These are phyloP conservation scores for Kuschelorhynchus macadamiae DNA, from an alignment of 2,888 invertebrate genomes.

Conservation along the genomic window DNA sequence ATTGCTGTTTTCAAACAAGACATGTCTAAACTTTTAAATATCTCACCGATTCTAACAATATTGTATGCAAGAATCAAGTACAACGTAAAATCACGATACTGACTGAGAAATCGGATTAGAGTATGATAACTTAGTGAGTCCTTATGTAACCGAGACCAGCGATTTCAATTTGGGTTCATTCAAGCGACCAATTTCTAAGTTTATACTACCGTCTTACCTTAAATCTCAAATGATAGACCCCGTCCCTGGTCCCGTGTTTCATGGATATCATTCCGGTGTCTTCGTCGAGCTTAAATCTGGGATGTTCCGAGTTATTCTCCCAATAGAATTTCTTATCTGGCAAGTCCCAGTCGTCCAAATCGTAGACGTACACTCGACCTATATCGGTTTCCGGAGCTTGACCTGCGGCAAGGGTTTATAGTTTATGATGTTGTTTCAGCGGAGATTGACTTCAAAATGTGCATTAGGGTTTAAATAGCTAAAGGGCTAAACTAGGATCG, in stretches of 20 bases:
- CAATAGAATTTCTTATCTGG: slow-evolving; percentile 98
- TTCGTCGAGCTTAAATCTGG: slow-evolving; percentile 86
- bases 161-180: background rate
- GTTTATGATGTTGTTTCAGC: no score
- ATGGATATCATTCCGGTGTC: slow-evolving; percentile 97
- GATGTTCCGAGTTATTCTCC: slow-evolving; percentile 88
- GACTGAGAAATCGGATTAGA: no score
- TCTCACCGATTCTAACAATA: no score
- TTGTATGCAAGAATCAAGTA: no score
- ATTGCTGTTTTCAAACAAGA: no score
- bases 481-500: no score
- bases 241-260: slow-evolving; percentile 90
- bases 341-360: slow-evolving; percentile 98
- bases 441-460: no score
- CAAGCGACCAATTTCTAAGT: background rate
- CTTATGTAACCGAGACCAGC: no score
- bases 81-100: no score
- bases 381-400: slow-evolving; percentile 68
- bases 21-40: no score
- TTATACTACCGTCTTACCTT: slow-evolving; percentile 66
- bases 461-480: no score
- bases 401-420: slow-evolving; percentile 34
- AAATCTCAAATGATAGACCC: slow-evolving; percentile 84
- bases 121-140: no score
- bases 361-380: slow-evolving; percentile 94